Evolutionary conservation across 2,113 vertebrate genomes (phyloP).

Genomic region (Gulo gulo): DNA sequence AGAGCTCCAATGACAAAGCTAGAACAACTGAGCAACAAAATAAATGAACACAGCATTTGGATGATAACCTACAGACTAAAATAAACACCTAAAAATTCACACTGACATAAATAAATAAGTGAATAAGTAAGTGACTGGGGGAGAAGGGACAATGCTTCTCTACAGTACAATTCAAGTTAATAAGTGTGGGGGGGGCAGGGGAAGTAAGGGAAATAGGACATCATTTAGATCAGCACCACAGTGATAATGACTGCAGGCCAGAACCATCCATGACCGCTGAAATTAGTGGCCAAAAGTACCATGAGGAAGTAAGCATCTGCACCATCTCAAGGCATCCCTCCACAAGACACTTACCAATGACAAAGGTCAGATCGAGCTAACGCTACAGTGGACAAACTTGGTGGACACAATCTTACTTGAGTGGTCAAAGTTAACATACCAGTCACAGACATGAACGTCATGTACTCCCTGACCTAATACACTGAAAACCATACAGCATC

Average conservation of each 20-base stretch:
- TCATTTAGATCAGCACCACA: neutral
- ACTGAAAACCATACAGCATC: neutral
- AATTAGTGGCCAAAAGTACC: neutral
- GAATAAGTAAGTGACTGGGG: neutral
- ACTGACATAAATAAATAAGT: neutral
- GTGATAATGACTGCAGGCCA: neutral
- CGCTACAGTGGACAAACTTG: neutral
- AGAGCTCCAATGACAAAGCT: neutral
- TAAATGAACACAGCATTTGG: neutral
- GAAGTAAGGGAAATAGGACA: neutral
- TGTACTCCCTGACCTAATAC: neutral
- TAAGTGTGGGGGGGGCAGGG: neutral
- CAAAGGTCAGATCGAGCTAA: neutral
- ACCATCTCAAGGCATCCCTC: neutral
- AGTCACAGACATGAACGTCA: neutral
- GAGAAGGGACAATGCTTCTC: neutral
- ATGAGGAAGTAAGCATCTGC: neutral
- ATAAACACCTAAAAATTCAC: conserved; percentile 24
- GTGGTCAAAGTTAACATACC: neutral
- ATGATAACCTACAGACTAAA: neutral
- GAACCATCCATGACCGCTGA: neutral
- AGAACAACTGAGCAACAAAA: neutral
- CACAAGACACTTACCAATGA: neutral
- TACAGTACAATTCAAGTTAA: neutral
- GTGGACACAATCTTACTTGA: neutral